These are phyloP conservation scores for Acropternis orthonyx DNA, from an alignment of 2,797 vertebrate species.

Conservation along the genomic window DNA sequence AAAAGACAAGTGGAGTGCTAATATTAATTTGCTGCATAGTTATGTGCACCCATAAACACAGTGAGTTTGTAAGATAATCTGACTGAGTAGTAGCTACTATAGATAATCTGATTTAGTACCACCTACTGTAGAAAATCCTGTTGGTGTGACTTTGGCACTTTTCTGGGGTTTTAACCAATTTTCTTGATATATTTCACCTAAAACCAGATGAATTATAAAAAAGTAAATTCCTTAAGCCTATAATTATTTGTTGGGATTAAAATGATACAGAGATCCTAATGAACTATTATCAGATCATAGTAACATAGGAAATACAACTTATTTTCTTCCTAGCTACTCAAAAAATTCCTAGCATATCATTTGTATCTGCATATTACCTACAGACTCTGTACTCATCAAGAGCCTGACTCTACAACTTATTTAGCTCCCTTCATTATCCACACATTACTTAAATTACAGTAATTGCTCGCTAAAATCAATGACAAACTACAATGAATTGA, in stretches of 20 bases:
- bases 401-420: neutral
- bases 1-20: neutral
- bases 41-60: neutral
- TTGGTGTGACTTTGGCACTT: neutral
- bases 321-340: neutral
- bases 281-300: neutral
- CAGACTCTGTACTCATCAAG: neutral
- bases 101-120: neutral
- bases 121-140: neutral
- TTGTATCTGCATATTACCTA: neutral
- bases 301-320: neutral
- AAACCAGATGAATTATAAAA: neutral
- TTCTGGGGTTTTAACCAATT: neutral
- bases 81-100: neutral
- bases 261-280: neutral
- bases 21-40: neutral
- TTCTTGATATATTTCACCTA: neutral
- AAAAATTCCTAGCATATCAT: neutral
- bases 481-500: neutral
- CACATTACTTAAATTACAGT: neutral
- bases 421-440: neutral
- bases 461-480: neutral
- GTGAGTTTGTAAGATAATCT: neutral
- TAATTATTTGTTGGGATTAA: neutral
- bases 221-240: neutral